These are phyloP conservation scores for Drosophila carrolli DNA, from an alignment of 1,140 invertebrate species.

Conservation along the genomic window DNA sequence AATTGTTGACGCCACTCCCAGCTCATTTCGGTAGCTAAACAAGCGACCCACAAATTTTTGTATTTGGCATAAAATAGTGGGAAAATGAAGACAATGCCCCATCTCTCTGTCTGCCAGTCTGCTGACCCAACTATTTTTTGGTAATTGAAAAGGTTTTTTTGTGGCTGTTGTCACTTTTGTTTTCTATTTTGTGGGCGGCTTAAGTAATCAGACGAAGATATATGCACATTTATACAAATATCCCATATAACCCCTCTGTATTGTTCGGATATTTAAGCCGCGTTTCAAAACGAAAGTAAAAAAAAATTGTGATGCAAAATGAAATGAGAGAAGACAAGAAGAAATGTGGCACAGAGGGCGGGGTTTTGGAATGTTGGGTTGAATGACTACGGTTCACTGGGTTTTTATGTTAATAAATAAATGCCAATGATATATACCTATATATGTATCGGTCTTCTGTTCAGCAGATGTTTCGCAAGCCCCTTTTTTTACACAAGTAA, in stretches of 20 bases:
- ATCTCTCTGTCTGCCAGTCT: slow-evolving; percentile 19
- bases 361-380: slow-evolving; percentile 24
- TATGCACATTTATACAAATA: slow-evolving; percentile 8
- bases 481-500: slow-evolving; percentile 3
- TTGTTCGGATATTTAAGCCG: slow-evolving; percentile 51
- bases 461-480: slow-evolving; percentile 37
- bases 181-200: slow-evolving; percentile 63
- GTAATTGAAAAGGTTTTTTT: slow-evolving; percentile 77
- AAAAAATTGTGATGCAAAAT: slow-evolving; percentile 42
- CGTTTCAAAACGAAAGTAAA: slow-evolving; percentile 67
- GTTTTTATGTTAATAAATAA: slow-evolving; percentile 81
- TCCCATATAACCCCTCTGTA: background rate
- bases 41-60: slow-evolving; percentile 41
- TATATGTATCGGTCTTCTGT: slow-evolving; percentile 23
- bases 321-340: slow-evolving; percentile 51
- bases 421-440: slow-evolving; percentile 51
- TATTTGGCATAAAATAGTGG: slow-evolving; percentile 37
- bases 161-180: slow-evolving; percentile 46
- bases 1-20: slow-evolving; percentile 53
- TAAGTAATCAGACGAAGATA: slow-evolving; percentile 70
- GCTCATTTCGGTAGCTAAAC: slow-evolving; percentile 46
- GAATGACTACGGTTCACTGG: slow-evolving; percentile 70
- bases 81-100: slow-evolving; percentile 34
- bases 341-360: slow-evolving; percentile 54
- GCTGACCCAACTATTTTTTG: slow-evolving; percentile 66